These are phyloP conservation scores for Pseudochaenichthys georgianus DNA, from an alignment of 2,797 vertebrate species.

Conservation along the genomic window DNA sequence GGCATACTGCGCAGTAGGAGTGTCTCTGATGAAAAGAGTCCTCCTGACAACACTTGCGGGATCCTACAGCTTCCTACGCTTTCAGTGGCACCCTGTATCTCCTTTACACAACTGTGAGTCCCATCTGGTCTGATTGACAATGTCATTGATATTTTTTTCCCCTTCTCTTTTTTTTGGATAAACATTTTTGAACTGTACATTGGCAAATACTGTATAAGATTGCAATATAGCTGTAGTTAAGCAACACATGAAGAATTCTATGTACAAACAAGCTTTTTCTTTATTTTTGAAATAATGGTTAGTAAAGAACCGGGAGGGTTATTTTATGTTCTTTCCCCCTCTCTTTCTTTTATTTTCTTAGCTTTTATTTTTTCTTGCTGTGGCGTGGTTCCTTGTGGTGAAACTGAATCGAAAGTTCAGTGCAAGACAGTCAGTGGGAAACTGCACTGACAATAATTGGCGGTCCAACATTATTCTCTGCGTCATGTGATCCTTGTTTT, in stretches of 20 bases:
- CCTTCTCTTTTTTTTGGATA: constrained; percentile 78
- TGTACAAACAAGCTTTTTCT: constrained; percentile 93
- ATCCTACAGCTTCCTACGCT: constrained; percentile 56
- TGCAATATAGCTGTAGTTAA: constrained; percentile 90
- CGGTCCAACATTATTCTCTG: constrained; percentile 64
- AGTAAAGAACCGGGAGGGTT: constrained; percentile 88
- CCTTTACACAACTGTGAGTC: constrained; percentile 63
- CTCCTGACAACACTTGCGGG: constrained; percentile 62
- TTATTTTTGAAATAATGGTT: constrained; percentile 78
- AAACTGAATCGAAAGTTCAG: constrained; percentile 93
- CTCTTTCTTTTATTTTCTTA: constrained; percentile 86
- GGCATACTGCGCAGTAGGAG: constrained; percentile 62
- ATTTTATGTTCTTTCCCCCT: constrained; percentile 85
- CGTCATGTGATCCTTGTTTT: constrained; percentile 84
- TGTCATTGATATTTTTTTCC: constrained; percentile 75
- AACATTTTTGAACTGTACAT: constrained; percentile 83
- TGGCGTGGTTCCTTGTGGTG: constrained; percentile 92
- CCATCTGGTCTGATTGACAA: constrained; percentile 70
- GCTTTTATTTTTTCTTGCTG: constrained; percentile 78
- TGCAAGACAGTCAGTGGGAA: constrained; percentile 88
- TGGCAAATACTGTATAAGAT: constrained; percentile 89
- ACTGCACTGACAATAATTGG: constrained; percentile 74
- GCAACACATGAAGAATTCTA: constrained; percentile 98
- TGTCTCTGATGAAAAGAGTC: constrained; percentile 73
- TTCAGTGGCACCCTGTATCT: constrained; percentile 69